These are phyloP conservation scores for Hemitrygon akajei DNA, from an alignment of 2,797 vertebrate species.

Conservation along the genomic window DNA sequence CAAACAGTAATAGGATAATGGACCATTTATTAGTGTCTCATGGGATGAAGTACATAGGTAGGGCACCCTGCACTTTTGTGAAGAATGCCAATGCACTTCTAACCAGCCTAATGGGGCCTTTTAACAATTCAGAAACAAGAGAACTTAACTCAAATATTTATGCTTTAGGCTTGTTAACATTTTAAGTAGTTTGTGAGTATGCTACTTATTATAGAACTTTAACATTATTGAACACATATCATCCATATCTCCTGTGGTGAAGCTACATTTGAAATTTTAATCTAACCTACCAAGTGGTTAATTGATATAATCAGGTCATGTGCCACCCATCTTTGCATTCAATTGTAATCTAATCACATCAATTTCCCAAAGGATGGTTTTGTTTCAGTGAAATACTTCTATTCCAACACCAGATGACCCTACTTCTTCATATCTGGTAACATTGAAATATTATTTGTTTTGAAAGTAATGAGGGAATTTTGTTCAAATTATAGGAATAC, in stretches of 20 bases:
- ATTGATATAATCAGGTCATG: neutral
- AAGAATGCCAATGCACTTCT: neutral
- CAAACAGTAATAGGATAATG: neutral
- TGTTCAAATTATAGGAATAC: neutral
- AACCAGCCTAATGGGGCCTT: neutral
- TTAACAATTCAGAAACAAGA: conserved; percentile 26
- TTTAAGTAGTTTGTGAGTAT: neutral
- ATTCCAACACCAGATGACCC: neutral
- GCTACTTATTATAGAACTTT: conserved; percentile 7
- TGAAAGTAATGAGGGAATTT: neutral
- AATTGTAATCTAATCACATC: neutral
- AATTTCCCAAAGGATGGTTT: neutral
- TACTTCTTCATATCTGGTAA: neutral
- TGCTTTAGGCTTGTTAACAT: conserved; percentile 16
- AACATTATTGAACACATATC: conserved; percentile 12
- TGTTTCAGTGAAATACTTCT: neutral
- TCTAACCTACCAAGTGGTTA: neutral
- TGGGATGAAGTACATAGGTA: neutral
- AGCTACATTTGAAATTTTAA: neutral
- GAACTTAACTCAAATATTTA: conserved; percentile 12
- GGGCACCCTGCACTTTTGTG: neutral
- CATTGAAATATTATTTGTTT: neutral
- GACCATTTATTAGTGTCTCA: neutral
- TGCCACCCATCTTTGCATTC: neutral
- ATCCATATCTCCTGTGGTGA: neutral